Base-by-base conservation (phyloP, 2,113 vertebrate species). In the Rhynchomys soricoides region DNA sequence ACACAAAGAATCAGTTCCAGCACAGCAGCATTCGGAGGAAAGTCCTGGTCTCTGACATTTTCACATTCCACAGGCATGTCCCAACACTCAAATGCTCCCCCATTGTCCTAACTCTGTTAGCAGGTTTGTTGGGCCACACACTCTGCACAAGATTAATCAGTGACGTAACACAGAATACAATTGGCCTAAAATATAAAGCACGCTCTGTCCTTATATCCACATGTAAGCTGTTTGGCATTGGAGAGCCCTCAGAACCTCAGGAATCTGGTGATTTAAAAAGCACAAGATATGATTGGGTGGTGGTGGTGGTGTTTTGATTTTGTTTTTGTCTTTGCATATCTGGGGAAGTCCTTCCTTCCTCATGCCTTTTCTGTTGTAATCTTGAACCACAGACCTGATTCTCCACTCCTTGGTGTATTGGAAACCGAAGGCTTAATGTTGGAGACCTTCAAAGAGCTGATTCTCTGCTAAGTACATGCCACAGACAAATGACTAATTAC, bases 141-240 rank as follows among this genome's bases (percentile, higher is more conserved):
- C 10, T 5, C 37, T 21, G 29, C n/a, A 50, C 2, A 83, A 68
- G 31, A 75, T 93, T 17, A 62, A 55, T 37, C 55, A 83, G 37
- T 87, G 73, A n/a, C 3, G 31, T 64, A n/a, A 59, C 10, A 68
- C 66, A 34, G 3, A n/a, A 48, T 40, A 26, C 37, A 87, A 45
- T 85, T 78, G 59, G 64, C 50, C 92, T 96, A 89, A 68, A 89
- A 75, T 34, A 10, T 52, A 64, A 86, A 89, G 55, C 66, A 50
- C 50, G 40, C 89, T 79, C 26, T 86, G 82, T 90, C 1, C 1
- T 31, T 43, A 2, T 37, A 16, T 43, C 29, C 13, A 4, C 0
- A 2, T 48, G 43, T 31, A 91, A 26, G 40, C 31, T 40, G 37
- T 62, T 77, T 70, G 34, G 31, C 55, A 1, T 48, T 45, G 43